Percentiles rank a stretch among this genome's conserved stretches.
These are phyloP conservation scores for Hippolais icterina DNA, from an alignment of 2,113 vertebrate genomes.

Conservation along the genomic window DNA sequence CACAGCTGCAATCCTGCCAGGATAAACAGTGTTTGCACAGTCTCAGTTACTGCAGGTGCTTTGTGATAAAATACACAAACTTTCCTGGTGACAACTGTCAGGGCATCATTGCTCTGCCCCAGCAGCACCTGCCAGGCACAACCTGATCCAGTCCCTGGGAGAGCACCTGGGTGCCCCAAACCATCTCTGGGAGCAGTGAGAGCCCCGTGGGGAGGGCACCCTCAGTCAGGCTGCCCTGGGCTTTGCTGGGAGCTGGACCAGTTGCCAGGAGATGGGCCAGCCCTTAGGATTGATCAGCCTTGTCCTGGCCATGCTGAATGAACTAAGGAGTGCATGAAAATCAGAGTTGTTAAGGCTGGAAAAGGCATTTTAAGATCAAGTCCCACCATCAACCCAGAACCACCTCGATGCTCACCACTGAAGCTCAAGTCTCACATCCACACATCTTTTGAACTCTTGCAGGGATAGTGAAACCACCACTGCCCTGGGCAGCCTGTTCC, in stretches of 20 bases:
- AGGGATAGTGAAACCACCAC: neutral
- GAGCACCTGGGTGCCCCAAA: neutral
- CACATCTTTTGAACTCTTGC: neutral
- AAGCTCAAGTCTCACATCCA: neutral
- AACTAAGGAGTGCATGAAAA: neutral
- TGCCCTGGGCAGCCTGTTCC: neutral
- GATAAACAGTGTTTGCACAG: conserved; percentile 9
- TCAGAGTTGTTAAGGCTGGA: neutral
- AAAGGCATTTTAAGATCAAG: neutral
- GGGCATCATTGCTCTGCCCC: accelerated
- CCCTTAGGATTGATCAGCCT: neutral
- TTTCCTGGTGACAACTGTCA: neutral
- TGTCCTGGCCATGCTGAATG: neutral
- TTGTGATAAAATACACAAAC: neutral
- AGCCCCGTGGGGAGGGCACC: accelerated
- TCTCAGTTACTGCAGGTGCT: neutral
- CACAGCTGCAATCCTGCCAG: neutral
- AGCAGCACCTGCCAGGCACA: neutral
- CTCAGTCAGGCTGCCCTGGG: neutral
- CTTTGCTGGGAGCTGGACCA: neutral
- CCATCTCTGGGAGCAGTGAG: neutral
- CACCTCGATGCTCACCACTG: neutral
- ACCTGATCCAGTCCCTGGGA: neutral
- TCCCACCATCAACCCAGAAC: neutral
- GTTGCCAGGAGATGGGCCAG: neutral